Percentiles rank a stretch among this genome's conserved stretches.
These are phyloP conservation scores for Isurus oxyrinchus DNA, from an alignment of 2,113 vertebrate genomes.

Conservation along the genomic window DNA sequence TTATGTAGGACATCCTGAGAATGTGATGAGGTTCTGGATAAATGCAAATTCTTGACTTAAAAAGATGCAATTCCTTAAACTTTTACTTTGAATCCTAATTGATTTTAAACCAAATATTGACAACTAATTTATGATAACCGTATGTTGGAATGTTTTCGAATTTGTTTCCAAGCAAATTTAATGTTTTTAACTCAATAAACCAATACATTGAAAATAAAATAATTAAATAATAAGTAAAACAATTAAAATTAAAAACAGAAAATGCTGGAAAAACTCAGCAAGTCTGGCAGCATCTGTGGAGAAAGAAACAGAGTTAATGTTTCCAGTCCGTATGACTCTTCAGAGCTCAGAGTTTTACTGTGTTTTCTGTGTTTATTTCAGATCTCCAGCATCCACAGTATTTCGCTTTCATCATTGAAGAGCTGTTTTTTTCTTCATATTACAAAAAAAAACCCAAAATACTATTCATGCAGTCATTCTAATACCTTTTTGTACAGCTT, in stretches of 20 bases:
- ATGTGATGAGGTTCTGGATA: background rate
- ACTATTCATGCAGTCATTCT: slow-evolving; percentile 15
- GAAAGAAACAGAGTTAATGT: too few relatives aligned
- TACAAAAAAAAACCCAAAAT: slow-evolving; percentile 28
- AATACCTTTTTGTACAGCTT: slow-evolving; percentile 65
- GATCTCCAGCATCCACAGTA: background rate
- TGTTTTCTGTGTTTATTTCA: too few relatives aligned
- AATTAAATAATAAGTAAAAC: too few relatives aligned
- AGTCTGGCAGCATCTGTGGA: too few relatives aligned
- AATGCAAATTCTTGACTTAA: background rate
- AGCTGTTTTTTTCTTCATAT: background rate
- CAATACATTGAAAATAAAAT: too few relatives aligned
- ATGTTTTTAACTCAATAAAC: too few relatives aligned
- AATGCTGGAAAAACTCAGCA: too few relatives aligned
- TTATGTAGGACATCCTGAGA: background rate
- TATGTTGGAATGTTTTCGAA: background rate
- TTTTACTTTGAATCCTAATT: background rate
- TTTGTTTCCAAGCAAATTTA: too few relatives aligned
- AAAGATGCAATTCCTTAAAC: background rate
- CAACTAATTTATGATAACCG: background rate
- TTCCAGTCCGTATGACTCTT: too few relatives aligned
- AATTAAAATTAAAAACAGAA: too few relatives aligned
- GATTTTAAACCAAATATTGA: background rate
- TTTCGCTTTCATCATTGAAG: background rate
- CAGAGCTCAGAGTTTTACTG: too few relatives aligned